These are phyloP conservation scores for Chelonus formosanus DNA, from an alignment of 2,888 invertebrate species.

Conservation along the genomic window DNA sequence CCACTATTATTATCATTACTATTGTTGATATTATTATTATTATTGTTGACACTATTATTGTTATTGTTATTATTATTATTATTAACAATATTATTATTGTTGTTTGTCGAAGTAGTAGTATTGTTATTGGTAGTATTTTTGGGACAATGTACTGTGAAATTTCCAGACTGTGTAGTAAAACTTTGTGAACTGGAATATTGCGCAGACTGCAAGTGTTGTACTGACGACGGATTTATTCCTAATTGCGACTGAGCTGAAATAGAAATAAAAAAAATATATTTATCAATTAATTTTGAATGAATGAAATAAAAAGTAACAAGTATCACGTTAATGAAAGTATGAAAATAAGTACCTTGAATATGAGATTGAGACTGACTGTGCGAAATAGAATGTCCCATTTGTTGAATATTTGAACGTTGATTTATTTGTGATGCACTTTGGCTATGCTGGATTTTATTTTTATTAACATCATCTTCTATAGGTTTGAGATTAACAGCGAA, in stretches of 20 bases:
- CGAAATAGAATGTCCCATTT: conserved; percentile 60
- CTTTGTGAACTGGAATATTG: conserved; percentile 50
- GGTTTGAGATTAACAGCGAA: conserved; percentile 73
- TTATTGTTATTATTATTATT: background rate
- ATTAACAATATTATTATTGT: conserved; percentile 38
- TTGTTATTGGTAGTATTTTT: conserved; percentile 53
- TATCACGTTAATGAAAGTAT: background rate
- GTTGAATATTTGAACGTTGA: conserved; percentile 57
- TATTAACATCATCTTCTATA: conserved; percentile 59
- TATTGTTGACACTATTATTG: conserved; percentile 32
- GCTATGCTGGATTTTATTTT: conserved; percentile 62
- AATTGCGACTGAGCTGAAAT: conserved; percentile 52
- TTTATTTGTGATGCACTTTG: conserved; percentile 62
- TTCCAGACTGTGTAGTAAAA: conserved; percentile 37
- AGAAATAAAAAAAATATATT: no score
- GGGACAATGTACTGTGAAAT: conserved; percentile 38
- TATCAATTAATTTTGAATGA: background rate
- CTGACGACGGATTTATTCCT: conserved; percentile 38
- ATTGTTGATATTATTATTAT: conserved; percentile 50
- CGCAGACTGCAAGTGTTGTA: conserved; percentile 40
- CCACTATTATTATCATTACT: conserved; percentile 36
- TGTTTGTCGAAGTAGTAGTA: conserved; percentile 49
- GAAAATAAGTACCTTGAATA: conserved; percentile 54
- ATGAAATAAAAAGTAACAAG: conserved; percentile 9
- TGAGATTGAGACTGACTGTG: conserved; percentile 63